Evolutionary conservation across 2,888 invertebrate genomes (phyloP), one percentile per base, ranked within the genome.

Genomic region (Microctonus brassicae): DNA sequence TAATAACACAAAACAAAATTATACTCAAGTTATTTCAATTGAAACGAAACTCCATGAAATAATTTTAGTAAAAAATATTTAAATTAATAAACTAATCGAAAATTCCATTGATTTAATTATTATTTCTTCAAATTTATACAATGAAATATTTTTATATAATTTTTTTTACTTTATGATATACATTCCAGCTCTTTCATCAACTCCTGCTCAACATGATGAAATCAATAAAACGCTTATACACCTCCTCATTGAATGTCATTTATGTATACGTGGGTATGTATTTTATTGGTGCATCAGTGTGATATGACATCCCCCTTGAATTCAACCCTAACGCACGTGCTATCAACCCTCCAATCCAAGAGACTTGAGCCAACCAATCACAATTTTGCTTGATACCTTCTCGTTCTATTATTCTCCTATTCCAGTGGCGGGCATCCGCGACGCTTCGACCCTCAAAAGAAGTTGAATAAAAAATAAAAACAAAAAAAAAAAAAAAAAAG

Each of bases 351-450:
- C 22, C 55, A 20, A 4, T 5, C 17, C 57, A 17, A 47, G 17
- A 17, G 17, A 17, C 17, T 4, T 36, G 34, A 61, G 33, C 22
- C 64, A 42, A 33, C 47, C 55, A 13, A 58, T 58, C 58, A 34
- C 33, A 26, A 17, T 24, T 13, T 13, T 57, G 13, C 24, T 26
- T 53, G 13, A 13, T 11, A 66, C 70, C 73, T 78, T 57, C 71
- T 73, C 68, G 39, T 7, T 3, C n/a, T 61, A 73, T 78, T 86
- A 78, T 13, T 75, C 55, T 73, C 84, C 86, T 84, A 82, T 72
- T 78, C 76, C 74, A 77, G 77, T 86, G 86, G 86, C 86, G 86
- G 86, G 86, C 85, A 83, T 78, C 81, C 83, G 86, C 86, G 86
- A 86, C 86, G 86, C 86, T 83, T 84, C 78, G 83, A 74, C 83